These are phyloP conservation scores for Hozukius guyotensis DNA, from an alignment of 2,797 vertebrate genomes.

Conservation along the genomic window DNA sequence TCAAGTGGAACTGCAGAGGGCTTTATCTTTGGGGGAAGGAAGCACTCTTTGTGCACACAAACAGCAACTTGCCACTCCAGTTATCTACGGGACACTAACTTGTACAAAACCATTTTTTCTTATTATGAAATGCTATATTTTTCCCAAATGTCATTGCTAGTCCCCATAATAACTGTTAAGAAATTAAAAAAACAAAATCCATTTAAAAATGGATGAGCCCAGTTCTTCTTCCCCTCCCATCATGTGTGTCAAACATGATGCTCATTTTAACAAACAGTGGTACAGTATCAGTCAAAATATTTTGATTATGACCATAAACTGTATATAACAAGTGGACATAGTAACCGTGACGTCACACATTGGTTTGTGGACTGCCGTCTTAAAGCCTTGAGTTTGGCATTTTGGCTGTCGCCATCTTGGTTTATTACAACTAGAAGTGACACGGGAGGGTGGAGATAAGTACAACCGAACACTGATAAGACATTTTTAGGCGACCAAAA, in stretches of 20 bases:
- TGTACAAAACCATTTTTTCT: neutral
- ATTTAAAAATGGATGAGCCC: neutral
- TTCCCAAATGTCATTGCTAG: neutral
- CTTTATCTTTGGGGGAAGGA: slow-evolving; percentile 46
- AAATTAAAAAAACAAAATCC: too few species aligned
- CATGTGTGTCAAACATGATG: neutral
- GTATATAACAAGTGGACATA: too few species aligned
- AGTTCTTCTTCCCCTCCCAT: neutral
- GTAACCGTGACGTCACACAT: too few species aligned
- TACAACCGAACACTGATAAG: too few species aligned
- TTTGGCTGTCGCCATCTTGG: too few species aligned
- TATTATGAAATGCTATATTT: neutral
- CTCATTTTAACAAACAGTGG: neutral
- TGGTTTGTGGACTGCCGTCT: too few species aligned
- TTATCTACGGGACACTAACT: neutral
- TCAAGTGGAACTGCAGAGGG: slow-evolving; percentile 46
- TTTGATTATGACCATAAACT: too few species aligned
- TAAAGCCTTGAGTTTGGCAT: too few species aligned
- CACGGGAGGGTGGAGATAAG: too few species aligned
- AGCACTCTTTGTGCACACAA: neutral
- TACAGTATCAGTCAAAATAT: too few species aligned
- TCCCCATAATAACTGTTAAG: neutral
- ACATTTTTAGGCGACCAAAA: too few species aligned
- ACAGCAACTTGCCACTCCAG: neutral
- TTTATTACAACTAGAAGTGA: too few species aligned